phyloP scores from a whole-genome alignment of 2,888 invertebrate genomes.

The Phaonia tiefii region DNA sequence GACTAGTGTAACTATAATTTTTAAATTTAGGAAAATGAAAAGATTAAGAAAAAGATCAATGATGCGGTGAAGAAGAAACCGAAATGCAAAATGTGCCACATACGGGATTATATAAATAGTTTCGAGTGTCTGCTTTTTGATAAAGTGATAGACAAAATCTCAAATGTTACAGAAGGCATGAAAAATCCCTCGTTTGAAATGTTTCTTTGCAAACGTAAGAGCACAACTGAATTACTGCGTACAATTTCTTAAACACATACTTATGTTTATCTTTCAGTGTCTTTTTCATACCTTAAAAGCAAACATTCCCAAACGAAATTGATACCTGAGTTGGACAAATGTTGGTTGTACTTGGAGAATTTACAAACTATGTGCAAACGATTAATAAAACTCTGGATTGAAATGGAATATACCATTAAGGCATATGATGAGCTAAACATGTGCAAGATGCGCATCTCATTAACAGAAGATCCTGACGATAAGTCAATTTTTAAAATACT shows the following conservation, averaged over 20 bases:
- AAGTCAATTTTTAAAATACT: constrained; percentile 73
- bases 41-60: constrained; percentile 17
- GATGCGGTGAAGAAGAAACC: constrained; percentile 44
- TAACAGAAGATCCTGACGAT: constrained; percentile 72
- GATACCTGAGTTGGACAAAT: constrained; percentile 67
- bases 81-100: constrained; percentile 80
- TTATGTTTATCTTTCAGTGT: constrained; percentile 71
- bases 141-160: constrained; percentile 79
- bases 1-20: not conserved
- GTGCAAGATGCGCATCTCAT: constrained; percentile 83
- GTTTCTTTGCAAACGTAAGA: constrained; percentile 81
- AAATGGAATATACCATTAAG: constrained; percentile 80
- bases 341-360: constrained; percentile 81
- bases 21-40: constrained; percentile 38
- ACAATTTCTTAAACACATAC: not conserved
- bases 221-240: not conserved
- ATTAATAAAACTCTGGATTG: constrained; percentile 79
- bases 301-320: constrained; percentile 71
- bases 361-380: constrained; percentile 84
- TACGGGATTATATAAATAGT: constrained; percentile 79
- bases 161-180: constrained; percentile 82
- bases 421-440: constrained; percentile 88
- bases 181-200: constrained; percentile 85
- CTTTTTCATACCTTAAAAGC: constrained; percentile 79
- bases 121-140: constrained; percentile 83